Evolutionary conservation across 1,140 invertebrate species (phyloP), one percentile per base, ranked within the genome.

Genomic region (Schlechtendalia chinensis): DNA sequence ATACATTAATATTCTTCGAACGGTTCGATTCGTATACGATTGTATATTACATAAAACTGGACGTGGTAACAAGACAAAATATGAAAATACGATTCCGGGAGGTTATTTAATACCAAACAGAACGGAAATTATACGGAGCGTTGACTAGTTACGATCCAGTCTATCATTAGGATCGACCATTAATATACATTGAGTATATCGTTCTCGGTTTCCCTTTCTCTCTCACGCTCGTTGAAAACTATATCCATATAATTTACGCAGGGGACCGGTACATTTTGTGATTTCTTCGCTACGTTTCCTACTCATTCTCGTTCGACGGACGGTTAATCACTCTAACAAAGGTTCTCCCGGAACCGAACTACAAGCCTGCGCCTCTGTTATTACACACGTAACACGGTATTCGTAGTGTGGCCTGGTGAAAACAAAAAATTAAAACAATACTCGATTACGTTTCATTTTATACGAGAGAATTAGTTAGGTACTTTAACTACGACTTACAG

Each of bases 401-500:
- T 77, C 58, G 39, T 75, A 27, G 12, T 58, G 22, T 58, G 22
- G 56, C 10, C 32, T 61, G 19, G 71, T 74, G 32, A 29, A 27
- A 58, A 56, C 11, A 67, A 45, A 22, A 50, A 77, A 77, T 22
- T 39, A 45, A 77, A 24, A 61, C 53, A 77, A 77, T 45, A 77
- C 16, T 10, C 56, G 16, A 8, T 58, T 24, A 19, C 61, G 47
- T 14, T 61, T 58, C 24, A 59, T 45, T 22, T 59, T 24, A 19
- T 45, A 45, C 32, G 16, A 47, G 27, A 47, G 19, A 58, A 75
- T 58, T 29, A 58, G 17, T 32, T 32, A 39, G 17, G 32, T 22
- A 47, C 74, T 47, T 56, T 59, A 61, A 77, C n/a, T n/a, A 59
- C 27, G 58, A 61, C 29, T 75, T 47, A 77, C 74, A 61, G 74